Base-by-base conservation (phyloP, 2,797 vertebrate species). In the Iguana delicatissima region DNA sequence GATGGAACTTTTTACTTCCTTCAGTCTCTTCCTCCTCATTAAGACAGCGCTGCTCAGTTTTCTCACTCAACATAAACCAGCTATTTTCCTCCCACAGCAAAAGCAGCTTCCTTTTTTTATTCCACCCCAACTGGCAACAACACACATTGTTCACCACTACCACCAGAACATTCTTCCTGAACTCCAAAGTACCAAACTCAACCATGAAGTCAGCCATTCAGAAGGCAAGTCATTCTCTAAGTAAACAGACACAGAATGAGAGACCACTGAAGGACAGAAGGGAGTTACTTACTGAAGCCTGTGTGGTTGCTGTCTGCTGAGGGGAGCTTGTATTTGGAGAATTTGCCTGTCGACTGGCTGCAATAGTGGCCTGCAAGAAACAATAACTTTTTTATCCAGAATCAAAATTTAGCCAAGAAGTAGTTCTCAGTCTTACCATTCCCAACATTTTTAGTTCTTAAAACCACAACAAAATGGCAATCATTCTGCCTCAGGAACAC, bases 281-380 rank as follows among this genome's bases (percentile, higher is more conserved):
- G 84, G 55, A 87, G 14, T 86, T 87, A 97, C 98, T 97, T 96
- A 98, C 98, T 26, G 98, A 98, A 92, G 98, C 97, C 96, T 99
- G 98, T 69, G 98, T 98, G 90, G 98, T 98, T 93, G 98, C 97
- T 32, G 98, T 95, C 84, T 98, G 98, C 90, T 98, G 99, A 0
- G 98, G 97, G 1, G 98, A 97, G 93, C 98, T 99, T 91, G 98
- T 98, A 96, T 97, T 99, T 29, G 98, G 97, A 83, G 99, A 98
- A 96, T 97, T 98, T 92, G 99, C 98, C 95, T 99, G 99, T 57
- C 99, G 98, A 92, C 98, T 99, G 52, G 99, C 99, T 93, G 99
- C 99, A 90, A 99, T 98, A 0, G 99, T 99, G 88, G 99, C 99
- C 99, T 99, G 92, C 76, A 93, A 85, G 42, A 91, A 69, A 91